phyloP scores from a whole-genome alignment of 2,797 vertebrate species.

The Crax fasciolata region DNA sequence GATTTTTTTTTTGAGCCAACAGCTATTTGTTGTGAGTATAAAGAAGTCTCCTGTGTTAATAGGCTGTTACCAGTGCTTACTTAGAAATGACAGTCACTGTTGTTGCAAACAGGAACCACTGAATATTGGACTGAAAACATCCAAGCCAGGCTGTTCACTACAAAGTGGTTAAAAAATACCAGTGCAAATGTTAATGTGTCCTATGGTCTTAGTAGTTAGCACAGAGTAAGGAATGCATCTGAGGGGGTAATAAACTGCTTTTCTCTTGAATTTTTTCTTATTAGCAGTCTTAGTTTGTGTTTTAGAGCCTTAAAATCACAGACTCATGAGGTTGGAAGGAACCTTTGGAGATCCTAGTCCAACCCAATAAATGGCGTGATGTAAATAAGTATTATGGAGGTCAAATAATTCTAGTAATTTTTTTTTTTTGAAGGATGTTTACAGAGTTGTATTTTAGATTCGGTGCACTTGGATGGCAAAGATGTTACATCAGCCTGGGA shows the following conservation, averaged over 20 bases:
- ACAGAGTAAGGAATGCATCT: neutral
- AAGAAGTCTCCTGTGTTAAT: neutral
- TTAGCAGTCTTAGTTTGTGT: neutral
- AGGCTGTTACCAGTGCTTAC: neutral
- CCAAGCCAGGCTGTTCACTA: constrained; percentile 4
- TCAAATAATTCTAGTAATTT: neutral
- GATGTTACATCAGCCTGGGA: neutral
- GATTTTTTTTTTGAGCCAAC: neutral
- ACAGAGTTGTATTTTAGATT: neutral
- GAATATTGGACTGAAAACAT: constrained; percentile 34
- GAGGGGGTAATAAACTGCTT: neutral
- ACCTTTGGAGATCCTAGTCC: too few species aligned
- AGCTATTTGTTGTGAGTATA: neutral
- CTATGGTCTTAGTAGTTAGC: neutral
- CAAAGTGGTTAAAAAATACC: constrained; percentile 11
- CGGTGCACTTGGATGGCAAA: neutral
- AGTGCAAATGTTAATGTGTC: constrained; percentile 6
- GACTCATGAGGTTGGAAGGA: too few species aligned
- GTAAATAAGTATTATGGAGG: neutral
- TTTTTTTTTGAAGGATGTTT: neutral
- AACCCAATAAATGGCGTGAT: neutral
- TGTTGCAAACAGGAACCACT: constrained; percentile 5
- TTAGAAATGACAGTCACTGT: constrained; percentile 25
- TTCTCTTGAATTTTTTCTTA: neutral
- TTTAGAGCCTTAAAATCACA: neutral